A percentile compares a stretch with the other conserved stretches of the same genome.
Evolutionary conservation across 1,140 invertebrate species (phyloP).

Genomic region (Bemisia tabaci): DNA sequence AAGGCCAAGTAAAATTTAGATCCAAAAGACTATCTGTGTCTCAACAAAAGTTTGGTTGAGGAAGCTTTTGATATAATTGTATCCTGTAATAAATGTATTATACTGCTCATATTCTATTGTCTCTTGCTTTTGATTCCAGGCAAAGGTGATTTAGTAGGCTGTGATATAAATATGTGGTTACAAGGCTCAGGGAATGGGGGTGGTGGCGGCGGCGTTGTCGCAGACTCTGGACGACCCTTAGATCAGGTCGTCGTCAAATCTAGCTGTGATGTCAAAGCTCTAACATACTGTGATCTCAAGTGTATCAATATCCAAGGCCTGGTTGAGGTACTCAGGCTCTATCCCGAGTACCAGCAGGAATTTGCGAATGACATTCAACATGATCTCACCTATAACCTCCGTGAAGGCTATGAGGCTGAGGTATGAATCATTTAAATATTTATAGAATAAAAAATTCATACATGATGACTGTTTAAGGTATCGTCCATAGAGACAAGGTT

Average conservation of each 20-base stretch:
- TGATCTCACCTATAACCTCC: slow-evolving; percentile 86
- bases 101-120: too few relatives aligned
- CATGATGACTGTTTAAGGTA: too few relatives aligned
- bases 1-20: too few relatives aligned
- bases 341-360: slow-evolving; percentile 86
- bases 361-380: slow-evolving; percentile 89
- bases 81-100: too few relatives aligned
- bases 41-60: too few relatives aligned
- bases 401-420: slow-evolving; percentile 83
- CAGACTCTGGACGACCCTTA: slow-evolving; percentile 30
- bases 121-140: slow-evolving; percentile 51
- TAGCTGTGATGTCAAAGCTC: slow-evolving; percentile 83
- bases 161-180: slow-evolving; percentile 71
- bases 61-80: too few relatives aligned
- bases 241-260: slow-evolving; percentile 74
- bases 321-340: slow-evolving; percentile 75
- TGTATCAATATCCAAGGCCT: slow-evolving; percentile 82
- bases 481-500: too few relatives aligned
- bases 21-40: too few relatives aligned
- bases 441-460: too few relatives aligned
- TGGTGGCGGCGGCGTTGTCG: slow-evolving; percentile 36
- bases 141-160: slow-evolving; percentile 91
- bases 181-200: slow-evolving; percentile 35
- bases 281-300: slow-evolving; percentile 92
- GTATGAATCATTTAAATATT: too few relatives aligned